Evolutionary conservation across 1,140 invertebrate species (phyloP).

Genomic region (Penaeus vannamei): DNA sequence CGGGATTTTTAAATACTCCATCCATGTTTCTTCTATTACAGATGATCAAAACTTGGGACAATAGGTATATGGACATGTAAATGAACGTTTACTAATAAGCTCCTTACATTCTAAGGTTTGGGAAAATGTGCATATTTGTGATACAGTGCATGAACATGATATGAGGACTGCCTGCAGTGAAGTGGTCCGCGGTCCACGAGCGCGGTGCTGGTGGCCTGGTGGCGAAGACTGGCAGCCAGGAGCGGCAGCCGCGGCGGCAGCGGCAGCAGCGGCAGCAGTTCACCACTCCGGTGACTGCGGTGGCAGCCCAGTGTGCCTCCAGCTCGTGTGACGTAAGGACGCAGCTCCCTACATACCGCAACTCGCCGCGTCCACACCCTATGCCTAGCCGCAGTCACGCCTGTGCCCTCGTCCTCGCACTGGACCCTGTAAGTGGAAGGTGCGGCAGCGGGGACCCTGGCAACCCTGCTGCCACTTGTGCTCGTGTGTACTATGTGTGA

Average conservation of each 20-base stretch:
- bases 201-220: conserved; percentile 49
- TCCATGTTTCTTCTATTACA: no score
- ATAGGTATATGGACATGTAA: no score
- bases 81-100: no score
- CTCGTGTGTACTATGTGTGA: conserved; percentile 50
- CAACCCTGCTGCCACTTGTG: conserved; percentile 45
- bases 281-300: conserved; percentile 55
- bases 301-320: conserved; percentile 60
- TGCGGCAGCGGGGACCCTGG: conserved; percentile 31
- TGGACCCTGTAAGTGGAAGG: conserved; percentile 58
- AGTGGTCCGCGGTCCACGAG: conserved; percentile 41
- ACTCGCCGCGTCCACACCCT: conserved; percentile 60
- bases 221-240: conserved; percentile 53
- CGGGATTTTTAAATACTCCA: conserved; percentile 18
- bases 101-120: background rate
- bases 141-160: background rate
- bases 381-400: conserved; percentile 60
- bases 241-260: conserved; percentile 41
- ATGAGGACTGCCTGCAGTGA: conserved; percentile 7
- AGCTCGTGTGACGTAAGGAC: conserved; percentile 60
- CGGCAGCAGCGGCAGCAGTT: conserved; percentile 59
- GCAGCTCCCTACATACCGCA: conserved; percentile 43
- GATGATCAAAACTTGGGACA: background rate
- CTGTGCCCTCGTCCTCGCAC: conserved; percentile 56
- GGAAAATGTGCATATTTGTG: background rate